Base-by-base conservation (phyloP, 2,888 invertebrate species). In the Nymphalis urticae region DNA sequence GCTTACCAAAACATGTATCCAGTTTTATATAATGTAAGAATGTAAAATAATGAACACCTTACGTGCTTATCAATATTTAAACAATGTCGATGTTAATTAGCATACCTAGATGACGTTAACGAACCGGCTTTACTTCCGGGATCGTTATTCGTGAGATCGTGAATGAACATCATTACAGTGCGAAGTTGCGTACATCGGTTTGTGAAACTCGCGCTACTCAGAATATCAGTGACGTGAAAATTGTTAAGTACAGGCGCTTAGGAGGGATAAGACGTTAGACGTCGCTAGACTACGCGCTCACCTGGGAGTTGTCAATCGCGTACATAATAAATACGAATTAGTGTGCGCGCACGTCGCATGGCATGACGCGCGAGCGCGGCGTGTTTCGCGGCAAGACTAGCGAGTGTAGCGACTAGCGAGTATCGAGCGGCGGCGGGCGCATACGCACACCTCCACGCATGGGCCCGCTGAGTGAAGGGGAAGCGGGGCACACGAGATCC, bases 71-170 rank as follows among this genome's bases (percentile, higher is more conserved):
- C 79, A 81, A 80, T 79, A 80, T 85, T 85, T 79, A 82, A 85
- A 76, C 85, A 85, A 85, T 82, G 84, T 84, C 83, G 82, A 84
- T 81, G 80, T 77, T 83, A 87, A 90, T 90, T 89, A 89, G 85
- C 89, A 90, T 90, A 88, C 82, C 83, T 81, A 86, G 78, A 86
- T 86, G 88, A 89, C 88, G 89, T 86, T 87, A 85, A 86, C 77
- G 83, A 90, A 91, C 90, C 88, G 88, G 90, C 89, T 87, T 80
- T 81, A 89, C 90, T 92, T 92, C 92, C 92, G 92, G 91, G 92
- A 87, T 87, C 85, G 85, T 85, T 88, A 88, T 80, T 87, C 83
- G 85, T 81, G 80, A 77, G 83, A 82, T 82, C 80, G 85, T 88
- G 86, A 90, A 87, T 87, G 89, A 88, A 85, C 85, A 88, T 86